Evolutionary conservation across 2,113 vertebrate species (phyloP).

Genomic region (Dendropsophus ebraccatus): DNA sequence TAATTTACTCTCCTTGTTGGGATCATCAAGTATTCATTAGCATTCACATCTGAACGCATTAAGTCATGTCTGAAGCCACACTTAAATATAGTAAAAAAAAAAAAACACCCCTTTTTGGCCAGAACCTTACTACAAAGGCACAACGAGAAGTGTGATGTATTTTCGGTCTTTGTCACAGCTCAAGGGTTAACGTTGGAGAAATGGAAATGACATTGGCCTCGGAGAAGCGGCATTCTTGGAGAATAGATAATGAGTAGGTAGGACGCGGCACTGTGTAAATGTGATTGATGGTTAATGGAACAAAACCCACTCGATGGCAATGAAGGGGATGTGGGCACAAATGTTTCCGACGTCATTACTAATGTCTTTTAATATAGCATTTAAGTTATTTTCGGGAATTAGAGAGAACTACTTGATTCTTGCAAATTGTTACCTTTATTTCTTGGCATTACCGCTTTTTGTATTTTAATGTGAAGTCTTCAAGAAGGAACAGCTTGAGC

Average conservation of each 20-base stretch:
- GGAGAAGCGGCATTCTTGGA: background rate
- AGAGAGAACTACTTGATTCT: conserved; percentile 5
- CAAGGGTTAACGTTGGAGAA: conserved; percentile 18
- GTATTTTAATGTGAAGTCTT: background rate
- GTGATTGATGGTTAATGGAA: conserved; percentile 44
- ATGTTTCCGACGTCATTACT: conserved; percentile 8
- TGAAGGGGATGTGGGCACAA: conserved; percentile 10
- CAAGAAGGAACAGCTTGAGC: background rate
- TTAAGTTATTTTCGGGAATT: conserved; percentile 25
- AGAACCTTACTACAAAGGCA: background rate
- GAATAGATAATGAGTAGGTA: conserved; percentile 42
- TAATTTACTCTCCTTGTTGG: conserved; percentile 49
- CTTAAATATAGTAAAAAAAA: conserved; percentile 13
- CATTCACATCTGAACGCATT: conserved; percentile 52
- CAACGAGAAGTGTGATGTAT: background rate
- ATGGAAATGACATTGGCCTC: background rate
- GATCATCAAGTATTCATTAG: conserved; percentile 54
- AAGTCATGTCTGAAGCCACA: conserved; percentile 50
- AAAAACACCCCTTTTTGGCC: conserved; percentile 6
- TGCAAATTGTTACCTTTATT: conserved; percentile 6
- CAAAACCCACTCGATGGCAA: conserved; percentile 10
- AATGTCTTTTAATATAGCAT: conserved; percentile 34
- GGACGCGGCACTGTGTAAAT: conserved; percentile 27
- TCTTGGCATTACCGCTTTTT: background rate
- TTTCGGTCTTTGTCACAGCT: background rate